A percentile compares a stretch with the other conserved stretches of the same genome.
phyloP scores from a whole-genome alignment of 2,113 vertebrate species.

The Esox niger region DNA sequence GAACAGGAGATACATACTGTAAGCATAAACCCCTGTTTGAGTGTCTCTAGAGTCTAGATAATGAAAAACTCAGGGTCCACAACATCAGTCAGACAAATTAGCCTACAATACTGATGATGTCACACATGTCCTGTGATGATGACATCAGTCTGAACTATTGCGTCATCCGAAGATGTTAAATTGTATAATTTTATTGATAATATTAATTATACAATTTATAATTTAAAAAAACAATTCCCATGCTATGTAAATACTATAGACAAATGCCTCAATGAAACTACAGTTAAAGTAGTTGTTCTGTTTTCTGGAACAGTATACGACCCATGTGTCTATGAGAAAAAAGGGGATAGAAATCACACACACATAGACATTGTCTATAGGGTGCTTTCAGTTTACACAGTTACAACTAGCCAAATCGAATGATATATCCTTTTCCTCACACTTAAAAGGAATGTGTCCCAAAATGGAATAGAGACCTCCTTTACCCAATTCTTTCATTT shows the following conservation, averaged over 20 bases:
- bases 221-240: too few relatives aligned
- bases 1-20: too few relatives aligned
- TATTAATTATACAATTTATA: too few relatives aligned
- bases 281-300: constrained; percentile 39
- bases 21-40: too few relatives aligned
- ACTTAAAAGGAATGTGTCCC: constrained; percentile 38
- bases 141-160: not conserved
- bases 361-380: constrained; percentile 24
- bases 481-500: constrained; percentile 18
- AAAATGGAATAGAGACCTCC: constrained; percentile 37
- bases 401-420: constrained; percentile 45
- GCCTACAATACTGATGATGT: too few relatives aligned
- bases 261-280: constrained; percentile 14
- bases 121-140: too few relatives aligned
- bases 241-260: too few relatives aligned
- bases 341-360: constrained; percentile 43
- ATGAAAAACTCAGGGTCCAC: too few relatives aligned
- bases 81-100: too few relatives aligned
- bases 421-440: constrained; percentile 42
- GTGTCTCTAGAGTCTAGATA: too few relatives aligned
- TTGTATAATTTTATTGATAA: too few relatives aligned
- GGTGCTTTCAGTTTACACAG: constrained; percentile 21
- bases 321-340: constrained; percentile 52
- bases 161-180: too few relatives aligned
- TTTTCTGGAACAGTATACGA: constrained; percentile 38